Base-by-base conservation (phyloP, 2,888 invertebrate species). In the Trichogramma evanescens region DNA sequence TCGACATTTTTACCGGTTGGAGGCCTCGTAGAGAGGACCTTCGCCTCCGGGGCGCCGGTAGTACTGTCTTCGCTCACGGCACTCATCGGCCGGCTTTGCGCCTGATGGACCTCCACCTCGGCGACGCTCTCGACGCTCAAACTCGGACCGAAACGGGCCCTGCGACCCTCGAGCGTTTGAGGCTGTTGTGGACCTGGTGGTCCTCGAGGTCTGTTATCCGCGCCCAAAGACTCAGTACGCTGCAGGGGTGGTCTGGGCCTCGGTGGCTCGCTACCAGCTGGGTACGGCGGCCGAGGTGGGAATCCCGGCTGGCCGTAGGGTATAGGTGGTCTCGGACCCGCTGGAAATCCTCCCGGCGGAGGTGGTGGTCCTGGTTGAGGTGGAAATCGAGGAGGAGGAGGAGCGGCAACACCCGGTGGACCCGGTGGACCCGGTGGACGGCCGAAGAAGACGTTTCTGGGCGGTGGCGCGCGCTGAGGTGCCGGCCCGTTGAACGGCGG, bases 51-150 rank as follows among this genome's bases (percentile, higher is more conserved):
- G 26, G 26, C 46, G 5, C 45, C 58, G 41, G 7, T 39, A 39
- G 10, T 46, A 5, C 8, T 26, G 13, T 46, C 42, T 1, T 51
- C 55, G 38, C 50, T 48, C 6, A 54, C n/a, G 26, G 49, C 13
- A 4, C 50, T 45, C 6, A 8, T 26, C 8, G 44, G 49, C n/a
- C 26, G 40, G 6, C 41, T 26, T 38, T 9, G 56, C 56, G 57
- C 40, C 53, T 60, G 46, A 9, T 49, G 56, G 6, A 67, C 65
- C n/a, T 67, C 66, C 9, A 68, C 65, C 40, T 70, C 69, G 5
- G 71, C 67, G 74, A 74, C 74, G 39, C 61, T 70, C 39, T 63
- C 69, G 54, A 63, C 46, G 6, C 67, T 60, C 46, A 68, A 66
- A 4, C 69, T 68, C 26, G 67, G 67, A 40, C 64, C 59, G 13